phyloP scores from a whole-genome alignment of 2,888 invertebrate species.

The Eupithecia pulchellata region DNA sequence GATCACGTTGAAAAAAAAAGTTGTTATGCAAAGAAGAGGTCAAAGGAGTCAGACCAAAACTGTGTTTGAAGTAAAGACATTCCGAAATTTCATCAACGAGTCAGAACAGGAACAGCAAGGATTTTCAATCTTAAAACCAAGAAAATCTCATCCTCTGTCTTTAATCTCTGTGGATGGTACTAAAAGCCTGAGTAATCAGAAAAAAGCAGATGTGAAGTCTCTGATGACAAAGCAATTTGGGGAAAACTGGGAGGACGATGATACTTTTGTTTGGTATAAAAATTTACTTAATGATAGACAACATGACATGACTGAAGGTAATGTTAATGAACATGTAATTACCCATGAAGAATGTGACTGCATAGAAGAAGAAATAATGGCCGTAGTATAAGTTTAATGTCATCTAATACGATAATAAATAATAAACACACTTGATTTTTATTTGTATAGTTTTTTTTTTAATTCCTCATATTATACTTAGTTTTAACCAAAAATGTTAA shows the following conservation, averaged over 20 bases:
- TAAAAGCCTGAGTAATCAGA: constrained; percentile 37
- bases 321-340: constrained; percentile 11
- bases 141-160: no score
- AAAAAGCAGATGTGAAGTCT: constrained; percentile 39
- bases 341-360: constrained; percentile 11
- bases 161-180: constrained; percentile 12
- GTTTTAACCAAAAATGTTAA: no score
- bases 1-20: constrained; percentile 2
- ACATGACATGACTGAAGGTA: constrained; percentile 11
- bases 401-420: no score
- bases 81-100: constrained; percentile 14
- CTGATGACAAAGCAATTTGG: constrained; percentile 38
- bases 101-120: constrained; percentile 13
- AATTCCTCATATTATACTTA: no score
- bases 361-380: constrained; percentile 1
- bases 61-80: constrained; percentile 11
- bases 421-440: no score
- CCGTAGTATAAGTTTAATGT: no score
- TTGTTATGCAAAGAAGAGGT: constrained; percentile 23
- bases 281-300: constrained; percentile 12
- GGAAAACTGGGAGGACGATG: constrained; percentile 32
- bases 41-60: neutral
- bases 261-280: constrained; percentile 16
- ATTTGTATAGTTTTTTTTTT: no score
- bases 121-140: constrained; percentile 16